These are phyloP conservation scores for Phenacoccus solenopsis DNA, from an alignment of 1,140 invertebrate genomes.

Conservation along the genomic window DNA sequence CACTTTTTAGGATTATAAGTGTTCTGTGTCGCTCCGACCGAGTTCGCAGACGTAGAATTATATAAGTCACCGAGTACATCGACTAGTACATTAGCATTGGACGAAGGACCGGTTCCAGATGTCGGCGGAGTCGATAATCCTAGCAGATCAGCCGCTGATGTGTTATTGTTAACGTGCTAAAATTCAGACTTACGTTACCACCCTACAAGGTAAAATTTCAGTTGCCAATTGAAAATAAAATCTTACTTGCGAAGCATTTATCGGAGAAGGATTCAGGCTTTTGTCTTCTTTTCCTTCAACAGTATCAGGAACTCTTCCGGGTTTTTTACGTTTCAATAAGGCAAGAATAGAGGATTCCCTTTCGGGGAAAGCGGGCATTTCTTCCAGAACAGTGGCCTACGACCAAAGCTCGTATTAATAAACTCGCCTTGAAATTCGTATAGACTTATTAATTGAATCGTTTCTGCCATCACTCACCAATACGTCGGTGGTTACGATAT, in stretches of 20 bases:
- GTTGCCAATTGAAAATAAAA: neutral
- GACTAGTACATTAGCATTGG: conserved; percentile 62
- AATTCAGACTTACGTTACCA: neutral
- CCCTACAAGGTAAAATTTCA: neutral
- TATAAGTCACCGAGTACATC: conserved; percentile 85
- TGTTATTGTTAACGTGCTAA: conserved; percentile 25
- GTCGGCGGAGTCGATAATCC: conserved; percentile 69
- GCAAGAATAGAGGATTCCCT: conserved; percentile 95
- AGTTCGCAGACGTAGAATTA: conserved; percentile 43
- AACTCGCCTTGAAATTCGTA: too few species aligned
- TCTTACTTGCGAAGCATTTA: conserved; percentile 31
- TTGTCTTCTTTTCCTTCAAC: conserved; percentile 60
- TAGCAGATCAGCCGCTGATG: conserved; percentile 64
- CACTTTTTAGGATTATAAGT: conserved; percentile 75
- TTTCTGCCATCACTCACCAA: conserved; percentile 53
- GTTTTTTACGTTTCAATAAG: conserved; percentile 96
- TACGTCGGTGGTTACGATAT: conserved; percentile 92
- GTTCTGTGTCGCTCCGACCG: conserved; percentile 40
- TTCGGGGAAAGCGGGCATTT: conserved; percentile 99
- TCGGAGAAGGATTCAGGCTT: conserved; percentile 49
- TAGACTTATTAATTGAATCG: neutral
- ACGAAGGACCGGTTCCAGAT: conserved; percentile 40
- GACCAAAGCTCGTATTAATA: neutral
- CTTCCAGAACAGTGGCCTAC: conserved; percentile 91
- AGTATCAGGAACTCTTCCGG: conserved; percentile 73